phyloP scores from a whole-genome alignment of 2,888 invertebrate genomes.

The Oscheius sp. region DNA sequence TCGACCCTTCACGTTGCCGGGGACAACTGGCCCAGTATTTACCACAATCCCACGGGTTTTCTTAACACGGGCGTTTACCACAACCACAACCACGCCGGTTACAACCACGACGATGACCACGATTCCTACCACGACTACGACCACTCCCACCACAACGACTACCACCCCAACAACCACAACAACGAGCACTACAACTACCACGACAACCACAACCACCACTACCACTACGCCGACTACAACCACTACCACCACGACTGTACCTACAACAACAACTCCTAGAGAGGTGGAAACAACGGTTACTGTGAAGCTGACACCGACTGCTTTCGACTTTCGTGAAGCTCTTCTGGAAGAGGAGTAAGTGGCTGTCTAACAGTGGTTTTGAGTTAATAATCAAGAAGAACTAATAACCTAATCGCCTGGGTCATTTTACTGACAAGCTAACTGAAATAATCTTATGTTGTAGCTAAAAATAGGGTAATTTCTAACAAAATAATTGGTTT shows the following conservation, averaged over 20 bases:
- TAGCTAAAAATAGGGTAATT: not conserved
- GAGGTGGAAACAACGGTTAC: constrained; percentile 18
- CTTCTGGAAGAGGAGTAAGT: constrained; percentile 22
- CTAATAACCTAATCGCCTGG: not conserved
- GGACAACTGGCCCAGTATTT: not conserved
- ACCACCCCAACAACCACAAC: constrained; percentile 27
- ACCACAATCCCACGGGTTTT: not conserved
- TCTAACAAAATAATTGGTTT: not conserved
- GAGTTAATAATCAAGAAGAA: not conserved
- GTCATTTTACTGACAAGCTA: not conserved
- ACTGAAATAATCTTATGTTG: not conserved
- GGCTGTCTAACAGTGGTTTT: not conserved
- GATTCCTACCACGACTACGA: constrained; percentile 41
- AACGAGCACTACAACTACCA: constrained; percentile 36
- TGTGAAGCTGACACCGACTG: not conserved
- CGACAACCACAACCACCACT: constrained; percentile 26
- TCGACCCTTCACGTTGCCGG: too few species aligned
- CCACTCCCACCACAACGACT: constrained; percentile 39
- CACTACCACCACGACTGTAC: constrained; percentile 5
- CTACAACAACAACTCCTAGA: constrained; percentile 30
- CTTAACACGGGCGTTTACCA: not conserved
- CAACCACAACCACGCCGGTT: not conserved
- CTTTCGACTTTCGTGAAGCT: constrained; percentile 1
- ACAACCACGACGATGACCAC: constrained; percentile 13
- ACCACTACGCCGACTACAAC: constrained; percentile 21